phyloP scores from a whole-genome alignment of 2,113 vertebrate species.

The Corythornis madagascariensis region DNA sequence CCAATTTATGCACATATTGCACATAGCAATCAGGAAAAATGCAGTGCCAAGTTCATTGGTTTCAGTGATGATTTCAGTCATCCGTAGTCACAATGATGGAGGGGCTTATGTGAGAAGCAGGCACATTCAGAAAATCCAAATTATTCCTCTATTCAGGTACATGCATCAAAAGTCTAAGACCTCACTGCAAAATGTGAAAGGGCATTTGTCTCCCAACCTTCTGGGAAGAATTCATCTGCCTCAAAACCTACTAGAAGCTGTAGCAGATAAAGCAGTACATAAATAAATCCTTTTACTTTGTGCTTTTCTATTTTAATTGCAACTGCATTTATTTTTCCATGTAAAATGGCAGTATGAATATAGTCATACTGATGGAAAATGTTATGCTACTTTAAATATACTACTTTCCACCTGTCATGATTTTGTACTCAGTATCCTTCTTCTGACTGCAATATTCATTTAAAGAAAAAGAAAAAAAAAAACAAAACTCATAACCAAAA shows the following conservation, averaged over 20 bases:
- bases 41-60: background rate
- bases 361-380: slow-evolving; percentile 24
- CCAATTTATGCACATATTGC: slow-evolving; percentile 27
- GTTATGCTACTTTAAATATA: slow-evolving; percentile 30
- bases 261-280: slow-evolving; percentile 21
- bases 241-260: slow-evolving; percentile 8
- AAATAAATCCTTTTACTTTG: slow-evolving; percentile 3
- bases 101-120: background rate
- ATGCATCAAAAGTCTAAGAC: background rate
- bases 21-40: slow-evolving; percentile 11
- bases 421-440: slow-evolving; percentile 30
- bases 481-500: background rate
- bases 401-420: slow-evolving; percentile 32
- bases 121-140: slow-evolving; percentile 10
- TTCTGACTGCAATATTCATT: slow-evolving; percentile 21
- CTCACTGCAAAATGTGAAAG: background rate
- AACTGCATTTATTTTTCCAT: slow-evolving; percentile 19
- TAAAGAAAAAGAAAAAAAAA: slow-evolving; percentile 3
- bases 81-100: slow-evolving; percentile 36
- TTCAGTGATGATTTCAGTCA: slow-evolving; percentile 32
- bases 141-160: background rate
- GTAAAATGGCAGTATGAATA: slow-evolving; percentile 13
- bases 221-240: slow-evolving; percentile 6
- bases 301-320: slow-evolving; percentile 28
- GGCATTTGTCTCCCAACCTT: background rate